Base-by-base conservation (phyloP, 1,140 invertebrate species). In the Thaumetopoea pityocampa region DNA sequence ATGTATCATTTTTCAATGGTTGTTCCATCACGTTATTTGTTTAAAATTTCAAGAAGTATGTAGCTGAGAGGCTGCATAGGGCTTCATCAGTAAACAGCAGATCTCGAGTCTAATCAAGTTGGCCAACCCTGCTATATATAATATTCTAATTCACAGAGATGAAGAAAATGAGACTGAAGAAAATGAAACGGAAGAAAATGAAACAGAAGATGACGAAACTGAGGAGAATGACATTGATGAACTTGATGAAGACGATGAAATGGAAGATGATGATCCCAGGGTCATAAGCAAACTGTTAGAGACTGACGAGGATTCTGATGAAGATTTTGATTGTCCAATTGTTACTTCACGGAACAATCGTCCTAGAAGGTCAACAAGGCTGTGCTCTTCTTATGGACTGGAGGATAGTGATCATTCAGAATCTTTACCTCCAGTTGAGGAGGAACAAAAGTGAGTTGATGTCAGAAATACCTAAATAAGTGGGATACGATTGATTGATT, bases 241-340 rank as follows among this genome's bases (percentile, higher is more conserved):
- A 11, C 43, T 51, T 3, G 55, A 62, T 27, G 68, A 71, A 32
- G 71, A 76, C 44, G 71, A 76, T 22, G 74, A 79, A 29, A 67
- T 79, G 20, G 70, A n/a, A n/a, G n/a, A 82, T 52, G 77, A 77
- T 52, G 74, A 79, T n/a, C 58, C 62, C 6, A 67, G 72, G 28
- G 69, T 81, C 1, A 76, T 76, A 32, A 73, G 63, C 35, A 76
- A 77, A 32, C 42, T 78, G 17, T 37, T 80, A 9, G 63, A 77
- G 27, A 67, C 65, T 3, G 73, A 81, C 33, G 73, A 63, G 17
- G 69, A 79, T n/a, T 30, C 43, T 3, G 73, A 76, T 41, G 67
- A 71, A 12, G 66, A 71, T 9, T 73, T 63, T 50, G 40, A 47
- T n/a, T 64, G 59, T 9, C 52, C 60, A 3, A 44, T 49, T 5